These are phyloP conservation scores for Trichogramma evanescens DNA, from an alignment of 2,888 invertebrate species.

Conservation along the genomic window DNA sequence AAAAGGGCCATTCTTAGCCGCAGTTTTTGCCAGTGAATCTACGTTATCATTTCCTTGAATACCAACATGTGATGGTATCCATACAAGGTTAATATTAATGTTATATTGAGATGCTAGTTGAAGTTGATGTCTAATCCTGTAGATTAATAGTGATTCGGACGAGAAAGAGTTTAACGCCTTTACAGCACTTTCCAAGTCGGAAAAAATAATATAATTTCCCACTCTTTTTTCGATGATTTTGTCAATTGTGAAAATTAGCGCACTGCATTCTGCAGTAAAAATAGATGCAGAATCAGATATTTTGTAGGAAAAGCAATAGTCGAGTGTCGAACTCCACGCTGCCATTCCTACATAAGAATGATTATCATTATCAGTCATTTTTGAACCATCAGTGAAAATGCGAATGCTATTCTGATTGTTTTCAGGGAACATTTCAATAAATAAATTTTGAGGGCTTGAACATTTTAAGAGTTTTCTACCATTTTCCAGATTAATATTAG, in stretches of 20 bases:
- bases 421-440: too few relatives aligned
- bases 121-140: neutral
- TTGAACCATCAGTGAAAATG: too few relatives aligned
- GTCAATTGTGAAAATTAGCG: slow-evolving; percentile 8
- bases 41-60: slow-evolving; percentile 20
- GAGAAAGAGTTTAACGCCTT: neutral
- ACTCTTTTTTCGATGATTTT: neutral
- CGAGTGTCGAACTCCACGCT: neutral
- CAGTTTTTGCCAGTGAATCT: slow-evolving; percentile 11
- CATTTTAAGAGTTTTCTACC: too few relatives aligned
- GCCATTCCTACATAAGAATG: too few relatives aligned
- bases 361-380: too few relatives aligned
- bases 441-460: too few relatives aligned
- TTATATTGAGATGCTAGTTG: neutral
- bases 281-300: slow-evolving; percentile 13
- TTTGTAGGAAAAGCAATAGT: neutral
- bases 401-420: too few relatives aligned
- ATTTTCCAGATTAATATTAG: too few relatives aligned
- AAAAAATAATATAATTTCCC: slow-evolving; percentile 7
- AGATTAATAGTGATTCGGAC: neutral
- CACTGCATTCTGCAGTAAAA: slow-evolving; percentile 19
- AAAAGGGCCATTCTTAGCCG: neutral
- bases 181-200: slow-evolving; percentile 17
- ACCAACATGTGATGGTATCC: slow-evolving; percentile 23
- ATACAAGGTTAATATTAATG: slow-evolving; percentile 11